Base-by-base conservation (phyloP, 37 sponge, comb jelly and placozoan genomes). In the Dysidea cf. avara region DNA sequence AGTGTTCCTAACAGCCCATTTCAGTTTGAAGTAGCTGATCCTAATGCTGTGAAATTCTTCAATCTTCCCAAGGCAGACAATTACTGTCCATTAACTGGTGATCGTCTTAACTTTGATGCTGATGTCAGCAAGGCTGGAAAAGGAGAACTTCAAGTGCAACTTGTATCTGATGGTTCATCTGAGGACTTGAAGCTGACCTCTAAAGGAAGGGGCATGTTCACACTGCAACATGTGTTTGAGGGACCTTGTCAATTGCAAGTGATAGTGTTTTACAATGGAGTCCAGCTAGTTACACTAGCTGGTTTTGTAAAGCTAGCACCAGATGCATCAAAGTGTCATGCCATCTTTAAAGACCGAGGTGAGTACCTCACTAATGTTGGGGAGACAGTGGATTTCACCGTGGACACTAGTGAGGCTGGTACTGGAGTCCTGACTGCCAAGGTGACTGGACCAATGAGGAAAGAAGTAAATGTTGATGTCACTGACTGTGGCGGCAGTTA, bases 1-100 rank as follows among this genome's bases (percentile, higher is more conserved):
- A 50, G 54, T 2, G 71, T 94, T n/a, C 84, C 87, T 18, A 77
- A 74, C 2, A 86, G 91, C 60, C 95, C 95, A 5, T 94, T 90
- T 9, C 5, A 43, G 9, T 43, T 43, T 43, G 79, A 80, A 52
- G 69, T 90, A 14, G 61, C 69, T 2, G 84, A 86, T 61, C 87
- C 92, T 7, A 43, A 43, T 43, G 46, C 46, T 43, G 46, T 43
- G 9, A 43, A 43, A 43, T 43, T 43, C 46, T 43, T 43, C 9
- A 43, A 43, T 9, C 46, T 43, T 43, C 46, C 46, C 46, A 43
- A 43, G 9, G 46, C 9, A 12, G 46, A 43, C 5, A 43, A 9
- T 43, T 43, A 12, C 9, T 9, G 9, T 43, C 46, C 46, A 43
- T 9, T 43, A 12, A 43, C 46, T 9, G 46, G 46, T 9, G 46